Conservation (phyloP, 2,797 vertebrate genomes). For the Fringilla coelebs region DNA sequence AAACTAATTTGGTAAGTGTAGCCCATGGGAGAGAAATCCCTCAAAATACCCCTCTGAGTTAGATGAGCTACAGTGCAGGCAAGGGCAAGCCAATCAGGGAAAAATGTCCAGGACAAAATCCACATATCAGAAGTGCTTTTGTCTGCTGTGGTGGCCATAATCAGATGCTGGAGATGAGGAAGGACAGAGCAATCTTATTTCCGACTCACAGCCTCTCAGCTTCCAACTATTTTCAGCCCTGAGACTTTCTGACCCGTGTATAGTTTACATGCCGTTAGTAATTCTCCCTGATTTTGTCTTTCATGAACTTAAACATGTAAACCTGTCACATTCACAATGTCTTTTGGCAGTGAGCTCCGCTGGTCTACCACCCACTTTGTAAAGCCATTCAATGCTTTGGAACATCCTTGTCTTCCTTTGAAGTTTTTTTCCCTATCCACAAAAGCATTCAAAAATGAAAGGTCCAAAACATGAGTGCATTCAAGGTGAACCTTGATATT, state of each 20-base stretch:
- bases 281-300: conserved; percentile 35
- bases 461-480: not conserved
- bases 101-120: not conserved
- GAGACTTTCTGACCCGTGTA: conserved; percentile 11
- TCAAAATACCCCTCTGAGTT: not conserved
- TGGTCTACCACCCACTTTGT: conserved; percentile 30
- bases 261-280: not conserved
- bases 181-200: not conserved
- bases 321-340: not conserved
- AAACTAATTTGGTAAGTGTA: not conserved
- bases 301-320: conserved; percentile 24
- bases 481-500: conserved; percentile 23
- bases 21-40: not conserved
- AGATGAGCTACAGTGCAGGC: not conserved
- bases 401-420: conserved; percentile 17
- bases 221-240: conserved; percentile 6
- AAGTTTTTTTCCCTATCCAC: not conserved
- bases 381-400: not conserved
- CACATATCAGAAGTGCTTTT: not conserved
- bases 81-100: not conserved
- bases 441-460: conserved; percentile 1
- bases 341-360: not conserved
- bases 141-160: not conserved
- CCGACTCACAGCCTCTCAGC: not conserved
- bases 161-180: not conserved